A percentile compares a stretch with the other conserved stretches of the same genome.
phyloP scores from a whole-genome alignment of 2,113 vertebrate species.

The Thunnus maccoyii region DNA sequence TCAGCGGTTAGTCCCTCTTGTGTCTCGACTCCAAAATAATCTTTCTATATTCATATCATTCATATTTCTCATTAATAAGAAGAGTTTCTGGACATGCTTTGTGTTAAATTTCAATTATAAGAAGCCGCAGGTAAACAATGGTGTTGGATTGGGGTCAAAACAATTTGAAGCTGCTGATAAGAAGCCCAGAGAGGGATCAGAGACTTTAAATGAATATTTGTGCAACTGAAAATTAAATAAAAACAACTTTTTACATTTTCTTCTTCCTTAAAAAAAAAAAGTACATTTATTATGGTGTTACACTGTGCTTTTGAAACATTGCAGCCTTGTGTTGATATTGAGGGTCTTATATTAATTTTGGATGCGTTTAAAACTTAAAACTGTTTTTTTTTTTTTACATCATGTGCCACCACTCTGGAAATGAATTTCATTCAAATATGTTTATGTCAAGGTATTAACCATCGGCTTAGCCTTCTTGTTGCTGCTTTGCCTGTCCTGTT shows the following conservation, averaged over 20 bases:
- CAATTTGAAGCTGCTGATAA: slow-evolving; percentile 42
- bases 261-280: neutral
- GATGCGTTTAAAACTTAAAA: neutral
- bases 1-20: slow-evolving; percentile 25
- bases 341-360: neutral
- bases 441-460: too few species aligned
- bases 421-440: too few species aligned
- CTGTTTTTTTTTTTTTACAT: too few species aligned
- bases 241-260: neutral
- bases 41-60: slow-evolving; percentile 9
- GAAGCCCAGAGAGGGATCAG: slow-evolving; percentile 12
- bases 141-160: slow-evolving; percentile 39
- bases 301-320: neutral
- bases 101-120: slow-evolving; percentile 59
- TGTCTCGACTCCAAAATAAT: slow-evolving; percentile 46
- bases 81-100: slow-evolving; percentile 40
- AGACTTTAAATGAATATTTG: neutral
- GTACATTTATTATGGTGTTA: neutral
- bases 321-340: neutral
- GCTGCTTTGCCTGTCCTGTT: too few species aligned
- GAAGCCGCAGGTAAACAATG: slow-evolving; percentile 54
- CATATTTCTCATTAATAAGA: slow-evolving; percentile 44
- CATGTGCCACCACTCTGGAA: too few species aligned
- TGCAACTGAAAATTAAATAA: neutral
- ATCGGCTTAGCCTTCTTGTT: too few species aligned